Base-by-base conservation (phyloP, 2,797 vertebrate species). In the Sebastes trivittatus region DNA sequence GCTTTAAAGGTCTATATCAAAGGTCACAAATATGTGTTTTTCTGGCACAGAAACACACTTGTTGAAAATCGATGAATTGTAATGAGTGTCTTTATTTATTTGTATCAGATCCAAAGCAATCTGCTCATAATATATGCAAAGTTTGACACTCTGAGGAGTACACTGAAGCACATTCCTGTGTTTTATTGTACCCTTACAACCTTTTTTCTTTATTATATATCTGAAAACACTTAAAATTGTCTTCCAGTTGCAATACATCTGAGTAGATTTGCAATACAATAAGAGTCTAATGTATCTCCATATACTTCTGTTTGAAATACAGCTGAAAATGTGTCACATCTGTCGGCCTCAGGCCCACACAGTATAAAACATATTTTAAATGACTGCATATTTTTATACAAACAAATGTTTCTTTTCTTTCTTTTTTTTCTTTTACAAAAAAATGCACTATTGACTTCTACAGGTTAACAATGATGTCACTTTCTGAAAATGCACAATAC, bases 401-500 rank as follows among this genome's bases (percentile, higher is more conserved):
- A 78, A 65, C 11, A 74, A 72, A 66, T 73, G 38, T 52, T 49
- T 42, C 14, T 71, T 68, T 54, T 56, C 5, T 61, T 54, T 62
- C 3, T 36, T 66, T 66, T 66, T 72, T 22, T 55, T 74, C 67
- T 73, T 87, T 78, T 68, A 22, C 29, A 58, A 52, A 72, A 83
- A 89, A 91, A 90, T 93, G 92, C 92, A 94, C 93, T 94, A 86
- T 70, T 88, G 81, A 91, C 88, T 86, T 80, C 72, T 82, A 63
- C 66, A 82, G 85, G 89, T 93, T 86, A 85, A 76, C 62, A 69
- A 92, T 92, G 93, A 95, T 95, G 95, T 95, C 94, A 93, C 87
- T 88, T 92, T 91, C 54, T 84, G 34, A 93, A n/a, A 84, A 89
- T 90, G 88, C 84, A 90, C 87, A 80, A 11, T 36, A 64, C 67